Evolutionary conservation across 2,888 invertebrate genomes (phyloP).

Genomic region (Euplagia quadripunctaria): DNA sequence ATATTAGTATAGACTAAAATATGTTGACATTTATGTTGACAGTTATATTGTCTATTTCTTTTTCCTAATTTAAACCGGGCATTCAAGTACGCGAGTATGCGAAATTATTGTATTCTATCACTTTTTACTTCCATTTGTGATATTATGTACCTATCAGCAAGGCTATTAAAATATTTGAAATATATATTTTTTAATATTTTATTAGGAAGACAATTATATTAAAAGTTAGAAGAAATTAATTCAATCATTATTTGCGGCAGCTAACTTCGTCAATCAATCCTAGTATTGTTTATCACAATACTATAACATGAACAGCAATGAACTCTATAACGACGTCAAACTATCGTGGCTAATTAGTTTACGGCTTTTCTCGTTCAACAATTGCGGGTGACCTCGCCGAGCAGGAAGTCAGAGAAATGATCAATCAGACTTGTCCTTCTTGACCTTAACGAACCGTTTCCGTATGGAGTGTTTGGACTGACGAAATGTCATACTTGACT

Average conservation of each 20-base stretch:
- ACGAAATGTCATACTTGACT: slow-evolving; percentile 49
- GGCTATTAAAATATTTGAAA: not conserved
- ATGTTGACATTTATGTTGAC: not conserved
- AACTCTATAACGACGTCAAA: slow-evolving; percentile 28
- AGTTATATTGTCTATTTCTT: not conserved
- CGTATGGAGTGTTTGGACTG: slow-evolving; percentile 44
- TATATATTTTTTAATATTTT: not conserved
- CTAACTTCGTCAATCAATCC: slow-evolving; percentile 1
- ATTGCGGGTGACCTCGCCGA: slow-evolving; percentile 69
- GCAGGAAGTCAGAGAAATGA: slow-evolving; percentile 79
- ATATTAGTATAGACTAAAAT: not conserved
- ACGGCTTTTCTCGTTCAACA: slow-evolving; percentile 66
- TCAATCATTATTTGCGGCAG: not conserved
- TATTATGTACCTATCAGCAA: not conserved
- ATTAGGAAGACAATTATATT: not conserved
- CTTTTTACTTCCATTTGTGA: not conserved
- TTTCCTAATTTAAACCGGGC: not conserved
- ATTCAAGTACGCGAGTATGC: no score
- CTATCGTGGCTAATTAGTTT: slow-evolving; percentile 59
- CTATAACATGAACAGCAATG: slow-evolving; percentile 22
- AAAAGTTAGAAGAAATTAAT: not conserved
- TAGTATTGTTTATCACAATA: not conserved
- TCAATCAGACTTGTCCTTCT: slow-evolving; percentile 68
- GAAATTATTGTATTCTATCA: not conserved
- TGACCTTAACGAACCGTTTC: slow-evolving; percentile 55